Base-by-base conservation (phyloP, 2,113 vertebrate species). In the Zosterops pallidus region DNA sequence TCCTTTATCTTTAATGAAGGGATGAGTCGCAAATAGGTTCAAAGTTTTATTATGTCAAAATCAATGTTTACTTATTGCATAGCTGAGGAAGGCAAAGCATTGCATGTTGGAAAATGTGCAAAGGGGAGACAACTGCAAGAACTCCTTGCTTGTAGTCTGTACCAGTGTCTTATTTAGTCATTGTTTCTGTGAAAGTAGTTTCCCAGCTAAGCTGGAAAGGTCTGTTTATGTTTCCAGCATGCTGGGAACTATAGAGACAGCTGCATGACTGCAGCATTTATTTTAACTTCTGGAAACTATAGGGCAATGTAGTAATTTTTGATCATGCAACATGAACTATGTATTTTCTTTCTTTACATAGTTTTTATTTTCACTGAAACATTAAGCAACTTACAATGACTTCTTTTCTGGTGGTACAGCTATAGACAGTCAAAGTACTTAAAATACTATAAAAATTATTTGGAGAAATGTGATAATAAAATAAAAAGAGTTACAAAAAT, bases 51-150 rank as follows among this genome's bases (percentile, higher is more conserved):
- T 20, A 63, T 33, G 47, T 63, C 47, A 81, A 59, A 90, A 80
- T 26, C 0, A 0, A 41, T 3, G 2, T 3, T 85, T 82, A 65
- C 14, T 65, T 72, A 68, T 59, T 47, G 82, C 53, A 63, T 4
- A 85, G 49, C 33, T 85, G 1, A 2, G 39, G 35, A 85, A 63
- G 15, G 39, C 52, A 69, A 59, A 70, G 33, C 24, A 28, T 0
- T 80, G 11, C 1, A 1, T 8, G 16, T 8, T 47, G 20, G 46
- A 83, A 80, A 77, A 20, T 3, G 18, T 7, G 11, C 35, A 22
- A 76, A 64, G 49, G 16, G 31, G 12, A 71, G 19, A 41, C 25
- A 92, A 22, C 18, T 37, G 37, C 25, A 72, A 57, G 14, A 82
- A 64, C 18, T 57, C 50, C 35, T 74, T 65, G 62, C 23, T 31